Base-by-base conservation (phyloP, 2,797 vertebrate species). In the Harpagifer antarcticus region DNA sequence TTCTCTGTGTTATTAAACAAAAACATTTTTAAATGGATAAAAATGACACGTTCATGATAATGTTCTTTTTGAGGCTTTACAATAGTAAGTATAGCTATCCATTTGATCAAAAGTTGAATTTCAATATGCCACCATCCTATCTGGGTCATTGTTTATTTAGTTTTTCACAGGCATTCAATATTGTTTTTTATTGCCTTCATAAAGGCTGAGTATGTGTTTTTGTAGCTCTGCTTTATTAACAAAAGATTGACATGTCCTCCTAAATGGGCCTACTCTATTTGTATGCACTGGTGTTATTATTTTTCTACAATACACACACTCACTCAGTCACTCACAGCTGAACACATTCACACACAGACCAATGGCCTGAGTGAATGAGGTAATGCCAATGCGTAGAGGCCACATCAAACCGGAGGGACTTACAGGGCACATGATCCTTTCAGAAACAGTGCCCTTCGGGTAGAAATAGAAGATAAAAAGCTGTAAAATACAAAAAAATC, bases 341-440 rank as follows among this genome's bases (percentile, higher is more conserved):
- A 73, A 79, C 84, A 74, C 74, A 83, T 56, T 49, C 72, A 76
- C 64, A 69, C 57, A 77, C 45, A 86, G 74, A 71, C 85, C 74
- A 79, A 71, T 78, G 71, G 74, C 74, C 11, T 60, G 74, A 90
- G 79, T 72, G 88, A 86, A 90, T 92, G 90, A 93, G 90, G 91
- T 91, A 89, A 91, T 92, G 89, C 85, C 85, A 72, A 83, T 89
- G 86, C 72, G 14, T 85, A 78, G 58, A 70, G 81, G 81, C 81
- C 81, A 86, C 84, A 74, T 86, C 70, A 84, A 88, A 83, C 71
- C 49, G 13, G 33, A 79, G 82, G 56, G 79, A 82, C 74, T 81
- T 45, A 45, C 76, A 80, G 76, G 47, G 76, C 78, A 79, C 78
- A 60, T 43, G 72, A 84, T 73, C 64, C 45, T 75, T 68, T 75